Conservation (phyloP, 2,888 invertebrate species). For the Mechanitis mazaeus region DNA sequence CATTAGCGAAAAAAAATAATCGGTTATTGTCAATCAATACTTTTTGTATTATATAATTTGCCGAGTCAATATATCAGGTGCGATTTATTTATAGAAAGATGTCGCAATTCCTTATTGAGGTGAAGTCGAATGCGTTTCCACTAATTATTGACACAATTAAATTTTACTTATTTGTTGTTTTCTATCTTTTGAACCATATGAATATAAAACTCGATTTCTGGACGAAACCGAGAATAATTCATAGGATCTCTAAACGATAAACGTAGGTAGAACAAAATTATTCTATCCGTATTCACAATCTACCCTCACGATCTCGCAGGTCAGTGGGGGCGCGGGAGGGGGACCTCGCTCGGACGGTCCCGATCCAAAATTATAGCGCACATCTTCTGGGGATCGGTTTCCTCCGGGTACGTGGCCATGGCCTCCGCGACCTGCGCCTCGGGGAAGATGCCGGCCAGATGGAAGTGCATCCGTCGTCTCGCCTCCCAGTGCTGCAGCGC, state of each 20-base stretch:
- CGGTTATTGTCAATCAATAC: too few species aligned
- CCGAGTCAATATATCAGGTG: too few species aligned
- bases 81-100: not conserved
- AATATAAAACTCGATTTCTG: conserved; percentile 55
- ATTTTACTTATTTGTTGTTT: not conserved
- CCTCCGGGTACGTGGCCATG: conserved; percentile 91
- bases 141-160: not conserved
- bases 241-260: conserved; percentile 24
- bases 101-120: not conserved
- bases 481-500: conserved; percentile 79
- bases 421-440: conserved; percentile 92
- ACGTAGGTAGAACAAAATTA: not conserved
- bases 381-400: conserved; percentile 92
- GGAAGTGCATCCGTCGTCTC: conserved; percentile 87
- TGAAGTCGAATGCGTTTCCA: not conserved
- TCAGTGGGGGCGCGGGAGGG: conserved; percentile 35
- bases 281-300: conserved; percentile 11
- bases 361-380: conserved; percentile 90
- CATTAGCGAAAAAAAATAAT: not conserved
- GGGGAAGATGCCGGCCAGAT: conserved; percentile 93
- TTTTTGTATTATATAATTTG: too few species aligned
- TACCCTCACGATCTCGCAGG: conserved; percentile 7
- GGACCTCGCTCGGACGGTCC: conserved; percentile 72
- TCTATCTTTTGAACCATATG: conserved; percentile 22
- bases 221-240: conserved; percentile 54